These are phyloP conservation scores for Yponomeuta plumbellus DNA, from an alignment of 2,888 invertebrate genomes.

Conservation along the genomic window DNA sequence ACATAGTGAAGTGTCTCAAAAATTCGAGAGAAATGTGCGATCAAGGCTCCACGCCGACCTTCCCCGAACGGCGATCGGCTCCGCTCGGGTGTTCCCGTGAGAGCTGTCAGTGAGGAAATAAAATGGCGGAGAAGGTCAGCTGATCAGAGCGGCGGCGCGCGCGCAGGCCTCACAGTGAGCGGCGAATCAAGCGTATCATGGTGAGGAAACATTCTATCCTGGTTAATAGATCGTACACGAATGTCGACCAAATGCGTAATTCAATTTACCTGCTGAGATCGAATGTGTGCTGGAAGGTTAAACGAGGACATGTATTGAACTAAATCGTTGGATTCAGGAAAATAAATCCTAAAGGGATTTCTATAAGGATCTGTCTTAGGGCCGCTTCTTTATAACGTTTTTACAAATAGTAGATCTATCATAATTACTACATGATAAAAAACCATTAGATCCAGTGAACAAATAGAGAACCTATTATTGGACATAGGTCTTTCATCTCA, in stretches of 20 bases:
- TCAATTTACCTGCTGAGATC: background rate
- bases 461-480: no score
- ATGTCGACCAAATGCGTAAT: background rate
- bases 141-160: slow-evolving; percentile 59
- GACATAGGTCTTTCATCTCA: no score
- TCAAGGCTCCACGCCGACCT: slow-evolving; percentile 24
- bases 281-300: no score
- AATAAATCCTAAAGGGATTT: no score
- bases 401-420: no score
- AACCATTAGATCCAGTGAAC: no score
- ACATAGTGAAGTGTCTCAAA: slow-evolving; percentile 9
- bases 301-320: no score
- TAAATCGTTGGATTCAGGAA: no score
- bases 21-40: slow-evolving; percentile 37
- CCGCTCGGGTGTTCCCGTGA: slow-evolving; percentile 37
- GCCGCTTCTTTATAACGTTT: no score
- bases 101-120: slow-evolving; percentile 50
- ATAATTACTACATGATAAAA: no score
- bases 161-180: slow-evolving; percentile 58
- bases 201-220: slow-evolving; percentile 34
- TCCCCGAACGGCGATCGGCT: slow-evolving; percentile 26
- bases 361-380: no score
- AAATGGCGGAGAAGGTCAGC: slow-evolving; percentile 72
- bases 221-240: background rate
- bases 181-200: slow-evolving; percentile 70